Conservation (phyloP, 2,113 vertebrate genomes). For the Nymphicus hollandicus region DNA sequence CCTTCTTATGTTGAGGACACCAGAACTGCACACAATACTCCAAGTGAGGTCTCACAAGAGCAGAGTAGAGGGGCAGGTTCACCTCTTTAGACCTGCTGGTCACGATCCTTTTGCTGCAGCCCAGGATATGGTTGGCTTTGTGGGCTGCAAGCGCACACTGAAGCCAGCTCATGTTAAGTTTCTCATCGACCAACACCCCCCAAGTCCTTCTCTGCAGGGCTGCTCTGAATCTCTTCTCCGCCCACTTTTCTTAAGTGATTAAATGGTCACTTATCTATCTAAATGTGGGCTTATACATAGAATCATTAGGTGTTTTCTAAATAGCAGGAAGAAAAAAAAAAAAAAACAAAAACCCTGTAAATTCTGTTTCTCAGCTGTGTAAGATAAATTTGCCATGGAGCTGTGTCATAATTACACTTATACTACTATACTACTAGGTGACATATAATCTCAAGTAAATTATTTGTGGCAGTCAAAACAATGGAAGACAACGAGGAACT, state of each 20-base stretch:
- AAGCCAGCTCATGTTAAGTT: no score
- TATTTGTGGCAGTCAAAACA: neutral
- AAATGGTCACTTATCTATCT: neutral
- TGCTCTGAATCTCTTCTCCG: no score
- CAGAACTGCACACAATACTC: no score
- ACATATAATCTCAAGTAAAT: neutral
- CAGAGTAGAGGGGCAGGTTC: no score
- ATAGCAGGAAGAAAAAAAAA: neutral
- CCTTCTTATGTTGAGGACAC: no score
- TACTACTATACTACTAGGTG: neutral
- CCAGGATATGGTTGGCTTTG: no score
- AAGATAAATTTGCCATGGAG: neutral
- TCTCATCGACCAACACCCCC: no score
- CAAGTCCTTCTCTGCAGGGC: no score
- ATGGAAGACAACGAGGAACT: neutral
- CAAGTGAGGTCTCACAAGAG: no score
- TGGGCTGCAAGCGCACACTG: no score
- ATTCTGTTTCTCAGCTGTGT: neutral
- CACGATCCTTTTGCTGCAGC: no score
- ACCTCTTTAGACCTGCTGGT: no score
- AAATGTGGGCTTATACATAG: neutral
- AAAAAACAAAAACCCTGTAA: neutral
- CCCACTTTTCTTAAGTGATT: neutral
- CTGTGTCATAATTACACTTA: neutral
- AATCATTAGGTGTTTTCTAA: neutral